Base-by-base conservation (phyloP, 2,797 vertebrate species). In the Halcyon chelicuti region DNA sequence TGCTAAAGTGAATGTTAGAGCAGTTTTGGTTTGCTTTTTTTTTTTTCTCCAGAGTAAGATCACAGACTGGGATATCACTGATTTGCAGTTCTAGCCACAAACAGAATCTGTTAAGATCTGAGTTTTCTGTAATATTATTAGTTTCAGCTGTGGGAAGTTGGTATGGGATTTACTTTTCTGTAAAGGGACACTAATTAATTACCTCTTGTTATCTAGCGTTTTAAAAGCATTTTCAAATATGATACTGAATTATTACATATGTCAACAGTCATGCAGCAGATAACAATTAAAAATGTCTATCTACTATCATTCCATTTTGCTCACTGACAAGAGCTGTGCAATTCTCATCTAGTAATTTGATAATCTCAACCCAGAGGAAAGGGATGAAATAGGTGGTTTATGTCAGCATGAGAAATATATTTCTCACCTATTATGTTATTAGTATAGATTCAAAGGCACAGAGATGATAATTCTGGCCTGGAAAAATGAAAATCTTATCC, bases 361-460 rank as follows among this genome's bases (percentile, higher is more conserved):
- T 95, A 93, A 95, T 40, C 66, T 10, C 1, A 5, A 70, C 68
- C 54, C 51, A 75, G 75, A 92, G 81, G 81, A 96, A 89, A 94
- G 52, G 10, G 8, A 84, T 20, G 51, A 92, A 95, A 90, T 62
- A 84, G 37, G 75, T 42, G 65, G 12, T 90, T 96, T 91, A 76
- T 88, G 77, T 87, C 87, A 92, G 49, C 60, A 54, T 26, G 25
- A 83, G 55, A 91, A 93, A 84, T 51, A 58, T 44, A 80, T 86
- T 92, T 40, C 78, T 80, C 37, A 44, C 13, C n/a, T 21, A 67
- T 95, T 89, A 91, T 71, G 26, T 65, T 92, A 80, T 96, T 94
- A 96, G 77, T 94, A 91, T 96, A 87, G 93, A 95, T 90, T 93
- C 83, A 93, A 95, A 95, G 84, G 40, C 71, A 67, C 39, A 80